Percentiles rank a stretch among this genome's conserved stretches.
Conservation (phyloP, 2,113 vertebrate genomes). For the Hydropotes inermis region DNA sequence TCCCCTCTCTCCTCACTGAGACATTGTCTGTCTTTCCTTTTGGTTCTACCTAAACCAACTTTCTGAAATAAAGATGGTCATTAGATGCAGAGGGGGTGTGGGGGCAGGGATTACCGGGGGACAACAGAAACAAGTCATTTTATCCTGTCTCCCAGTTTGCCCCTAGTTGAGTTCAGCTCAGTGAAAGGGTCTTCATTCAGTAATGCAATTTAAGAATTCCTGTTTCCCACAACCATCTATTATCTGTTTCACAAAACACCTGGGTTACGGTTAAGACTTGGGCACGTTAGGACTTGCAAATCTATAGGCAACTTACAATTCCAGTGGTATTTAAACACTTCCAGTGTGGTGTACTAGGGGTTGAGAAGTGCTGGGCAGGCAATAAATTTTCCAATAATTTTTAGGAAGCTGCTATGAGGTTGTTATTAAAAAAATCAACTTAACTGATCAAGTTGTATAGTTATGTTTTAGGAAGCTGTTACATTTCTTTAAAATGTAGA, state of each 20-base stretch:
- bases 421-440: neutral
- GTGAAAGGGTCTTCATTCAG: neutral
- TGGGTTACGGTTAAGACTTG: neutral
- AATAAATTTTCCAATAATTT: neutral
- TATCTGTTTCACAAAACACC: neutral
- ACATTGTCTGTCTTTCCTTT: neutral
- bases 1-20: neutral
- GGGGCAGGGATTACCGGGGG: neutral
- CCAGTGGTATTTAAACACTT: neutral
- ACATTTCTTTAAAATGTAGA: neutral
- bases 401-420: neutral
- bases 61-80: neutral
- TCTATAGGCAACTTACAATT: neutral
- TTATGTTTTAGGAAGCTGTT: neutral
- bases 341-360: rapidly evolving
- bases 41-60: neutral
- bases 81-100: neutral
- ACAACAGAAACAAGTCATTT: neutral
- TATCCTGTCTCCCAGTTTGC: neutral
- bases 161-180: neutral
- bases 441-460: neutral
- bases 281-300: neutral
- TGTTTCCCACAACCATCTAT: neutral
- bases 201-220: neutral
- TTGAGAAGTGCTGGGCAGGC: neutral